Base-by-base conservation (phyloP, 2,888 invertebrate species). In the Platynereis dumerilii region DNA sequence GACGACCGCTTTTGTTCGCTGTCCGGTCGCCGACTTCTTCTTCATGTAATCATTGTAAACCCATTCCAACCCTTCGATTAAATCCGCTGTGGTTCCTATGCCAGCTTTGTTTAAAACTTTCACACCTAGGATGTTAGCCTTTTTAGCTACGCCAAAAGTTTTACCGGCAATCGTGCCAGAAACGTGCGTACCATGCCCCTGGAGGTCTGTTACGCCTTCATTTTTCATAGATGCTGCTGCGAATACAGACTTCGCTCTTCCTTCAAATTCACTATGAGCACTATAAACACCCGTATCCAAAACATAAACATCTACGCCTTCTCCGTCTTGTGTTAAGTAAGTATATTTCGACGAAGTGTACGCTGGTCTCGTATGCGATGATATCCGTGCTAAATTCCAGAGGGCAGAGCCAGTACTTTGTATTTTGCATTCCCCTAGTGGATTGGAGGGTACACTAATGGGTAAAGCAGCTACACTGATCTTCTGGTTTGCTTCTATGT, bases 171-270 rank as follows among this genome's bases (percentile, higher is more conserved):
- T 58, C 17, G 57, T 59, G 2, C 65, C 65, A 26, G 65, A 45
- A 2, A 65, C 65, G 27, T 65, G 65, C 1, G 65, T 65, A n/a
- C 65, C 65, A 44, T 65, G 65, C 24, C 65, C 65, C 20, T 65
- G 45, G 1, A 34, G 34, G 34, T 65, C 65, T 29, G 2, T 42
- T 26, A 24, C 12, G 3, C 60, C 60, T 53, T 60, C 59, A 20
- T 2, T 15, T 5, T 22, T 5, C 20, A 60, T 22, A 29, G 52
- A 48, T 10, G 42, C 24, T 2, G 60, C 22, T 1, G 52, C 53
- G 22, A 58, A 63, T 12, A 27, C 58, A 17, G 24, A 7, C 20
- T n/a, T 27, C 15, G 62, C 66, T 22, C 58, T 22, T 15, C 58
- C 58, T 44, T 54, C 57, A 48, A 66, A 66, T 42, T 66, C 66